Conservation (phyloP, 37 sponge, comb jelly and placozoan genomes). For the Theonella swinhoei region DNA sequence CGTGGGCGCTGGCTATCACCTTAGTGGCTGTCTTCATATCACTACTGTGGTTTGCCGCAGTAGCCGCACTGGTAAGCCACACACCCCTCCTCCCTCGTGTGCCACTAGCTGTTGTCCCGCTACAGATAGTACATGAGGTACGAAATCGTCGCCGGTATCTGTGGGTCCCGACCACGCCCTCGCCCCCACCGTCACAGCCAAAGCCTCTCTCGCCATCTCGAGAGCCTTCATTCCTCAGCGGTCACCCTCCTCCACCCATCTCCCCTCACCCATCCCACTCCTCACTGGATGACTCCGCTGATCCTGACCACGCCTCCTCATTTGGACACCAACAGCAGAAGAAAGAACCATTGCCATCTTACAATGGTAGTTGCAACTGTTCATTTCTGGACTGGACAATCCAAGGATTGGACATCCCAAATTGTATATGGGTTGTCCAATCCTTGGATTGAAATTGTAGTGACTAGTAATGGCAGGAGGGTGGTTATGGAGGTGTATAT, state of each 20-base stretch:
- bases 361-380: neutral
- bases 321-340: neutral
- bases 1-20: slow-evolving; percentile 47
- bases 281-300: neutral
- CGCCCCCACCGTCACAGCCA: neutral
- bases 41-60: slow-evolving; percentile 41
- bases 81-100: neutral
- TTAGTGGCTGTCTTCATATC: slow-evolving; percentile 29
- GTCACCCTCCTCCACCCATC: neutral
- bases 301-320: neutral
- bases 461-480: too few relatives aligned
- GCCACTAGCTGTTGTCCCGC: neutral
- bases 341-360: slow-evolving; percentile 1
- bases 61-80: slow-evolving; percentile 47
- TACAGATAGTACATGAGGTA: neutral
- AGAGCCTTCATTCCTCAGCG: neutral
- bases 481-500: too few relatives aligned
- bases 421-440: too few relatives aligned
- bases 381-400: too few relatives aligned
- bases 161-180: neutral
- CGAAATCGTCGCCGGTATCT: neutral
- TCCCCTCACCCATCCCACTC: slow-evolving; percentile 1
- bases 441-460: too few relatives aligned
- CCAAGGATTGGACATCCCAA: too few relatives aligned
- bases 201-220: neutral